Evolutionary conservation across 1,140 invertebrate species (phyloP).

Genomic region (Heterodera schachtii): DNA sequence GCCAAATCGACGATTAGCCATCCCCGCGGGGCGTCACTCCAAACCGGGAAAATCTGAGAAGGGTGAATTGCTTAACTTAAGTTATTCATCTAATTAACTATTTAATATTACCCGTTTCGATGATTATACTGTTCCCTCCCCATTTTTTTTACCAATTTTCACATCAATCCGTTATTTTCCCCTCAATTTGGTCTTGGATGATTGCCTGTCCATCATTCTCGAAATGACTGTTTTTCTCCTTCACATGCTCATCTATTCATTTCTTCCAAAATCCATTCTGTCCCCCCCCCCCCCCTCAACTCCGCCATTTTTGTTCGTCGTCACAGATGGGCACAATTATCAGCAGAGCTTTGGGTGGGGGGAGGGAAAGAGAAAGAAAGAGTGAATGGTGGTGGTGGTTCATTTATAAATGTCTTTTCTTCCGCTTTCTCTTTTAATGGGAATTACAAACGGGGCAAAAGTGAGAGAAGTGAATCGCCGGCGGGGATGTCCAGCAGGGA

Average conservation of each 20-base stretch:
- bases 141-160: neutral
- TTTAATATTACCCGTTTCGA: too few relatives aligned
- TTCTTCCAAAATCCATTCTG: slow-evolving; percentile 6
- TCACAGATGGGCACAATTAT: slow-evolving; percentile 20
- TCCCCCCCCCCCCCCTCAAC: neutral
- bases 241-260: neutral
- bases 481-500: neutral
- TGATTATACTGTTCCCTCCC: too few relatives aligned
- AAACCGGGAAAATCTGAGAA: slow-evolving; percentile 45
- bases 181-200: neutral
- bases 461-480: neutral
- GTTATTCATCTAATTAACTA: too few relatives aligned
- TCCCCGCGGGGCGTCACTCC: slow-evolving; percentile 42
- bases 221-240: neutral
- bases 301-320: slow-evolving; percentile 1
- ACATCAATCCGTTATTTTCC: neutral
- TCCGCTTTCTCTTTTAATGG: neutral
- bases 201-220: neutral
- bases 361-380: neutral
- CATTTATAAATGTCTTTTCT: neutral
- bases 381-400: neutral
- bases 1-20: slow-evolving; percentile 49
- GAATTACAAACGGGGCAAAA: neutral
- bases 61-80: too few relatives aligned
- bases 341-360: neutral